Base-by-base conservation (phyloP, 2,113 vertebrate genomes). In the Spheniscus mendiculus region DNA sequence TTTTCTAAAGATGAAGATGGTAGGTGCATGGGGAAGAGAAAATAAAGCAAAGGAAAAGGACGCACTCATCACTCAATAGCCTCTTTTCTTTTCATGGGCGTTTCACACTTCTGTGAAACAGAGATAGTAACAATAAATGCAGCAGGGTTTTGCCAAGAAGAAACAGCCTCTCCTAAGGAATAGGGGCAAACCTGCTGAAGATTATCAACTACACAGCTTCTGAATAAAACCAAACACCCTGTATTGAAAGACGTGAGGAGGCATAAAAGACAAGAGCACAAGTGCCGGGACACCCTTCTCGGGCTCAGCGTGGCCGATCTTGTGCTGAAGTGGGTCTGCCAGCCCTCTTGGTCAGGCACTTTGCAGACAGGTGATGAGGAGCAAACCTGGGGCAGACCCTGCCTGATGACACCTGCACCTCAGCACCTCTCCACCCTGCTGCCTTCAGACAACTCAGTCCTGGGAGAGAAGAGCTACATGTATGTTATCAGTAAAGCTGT, bases 271-370 rank as follows among this genome's bases (percentile, higher is more conserved):
- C 27, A 36, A 9, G 16, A 27, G 14, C 26, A 45, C n/a, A n/a
- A n/a, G n/a, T n/a, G n/a, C n/a, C n/a, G n/a, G n/a, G n/a, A n/a
- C 15, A 5, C 5, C 34, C 26, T 8, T 59, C 18, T 11, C 1
- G 0, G 19, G 26, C 10, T 3, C 52, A 17, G 38, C 1, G 2
- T 4, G 38, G 19, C 47, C 42, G 12, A 4, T 3, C 32, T 4
- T 13, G 9, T 12, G 18, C 53, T 32, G 30, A 32, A 36, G n/a
- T 0, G 2, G 52, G 3, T 17, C 38, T 66, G 65, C 30, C 38
- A 27, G 73, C 44, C 36, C 27, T 34, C 20, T 18, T 1, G 11
- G 17, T 6, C 3, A 0, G n/a, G 44, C 19, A 11, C 11, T 36
- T 23, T 11, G 38, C 34, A 82, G 47, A 6, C 0, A 1, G 15